phyloP scores from a whole-genome alignment of 2,888 invertebrate species.

The Drosophila austrosaltans region DNA sequence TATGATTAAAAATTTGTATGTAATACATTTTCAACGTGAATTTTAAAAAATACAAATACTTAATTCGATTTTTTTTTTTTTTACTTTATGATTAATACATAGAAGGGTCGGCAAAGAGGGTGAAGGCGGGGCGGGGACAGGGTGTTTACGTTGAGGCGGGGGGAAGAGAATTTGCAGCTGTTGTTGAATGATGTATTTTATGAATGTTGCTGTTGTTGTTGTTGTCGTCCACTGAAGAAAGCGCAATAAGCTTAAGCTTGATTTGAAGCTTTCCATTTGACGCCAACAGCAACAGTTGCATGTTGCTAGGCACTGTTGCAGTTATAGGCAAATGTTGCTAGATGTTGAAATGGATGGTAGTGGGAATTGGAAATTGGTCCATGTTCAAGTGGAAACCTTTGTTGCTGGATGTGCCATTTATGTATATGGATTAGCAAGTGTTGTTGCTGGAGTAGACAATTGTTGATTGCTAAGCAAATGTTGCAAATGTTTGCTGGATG shows the following conservation, averaged over 20 bases:
- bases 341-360: neutral
- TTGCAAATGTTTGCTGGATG: constrained; percentile 24
- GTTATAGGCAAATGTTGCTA: constrained; percentile 16
- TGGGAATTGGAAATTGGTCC: too few relatives aligned
- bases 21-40: constrained; percentile 75
- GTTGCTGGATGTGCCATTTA: constrained; percentile 13
- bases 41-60: constrained; percentile 72
- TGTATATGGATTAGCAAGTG: constrained; percentile 6
- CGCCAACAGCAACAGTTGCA: constrained; percentile 29
- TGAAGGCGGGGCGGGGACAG: constrained; percentile 44
- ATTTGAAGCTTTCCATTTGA: constrained; percentile 63
- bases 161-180: constrained; percentile 70
- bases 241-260: constrained; percentile 71
- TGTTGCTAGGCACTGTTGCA: constrained; percentile 22
- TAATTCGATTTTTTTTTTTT: constrained; percentile 56
- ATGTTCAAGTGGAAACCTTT: neutral
- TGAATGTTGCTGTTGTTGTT: constrained; percentile 24
- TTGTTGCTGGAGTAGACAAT: neutral
- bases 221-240: constrained; percentile 46
- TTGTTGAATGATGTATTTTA: constrained; percentile 14
- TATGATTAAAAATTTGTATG: constrained; percentile 61
- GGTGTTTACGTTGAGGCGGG: neutral
- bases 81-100: constrained; percentile 56
- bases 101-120: constrained; percentile 50
- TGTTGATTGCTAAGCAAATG: constrained; percentile 22